A percentile compares a stretch with the other conserved stretches of the same genome.
These are phyloP conservation scores for Tiliqua scincoides DNA, from an alignment of 2,113 vertebrate genomes.

Conservation along the genomic window DNA sequence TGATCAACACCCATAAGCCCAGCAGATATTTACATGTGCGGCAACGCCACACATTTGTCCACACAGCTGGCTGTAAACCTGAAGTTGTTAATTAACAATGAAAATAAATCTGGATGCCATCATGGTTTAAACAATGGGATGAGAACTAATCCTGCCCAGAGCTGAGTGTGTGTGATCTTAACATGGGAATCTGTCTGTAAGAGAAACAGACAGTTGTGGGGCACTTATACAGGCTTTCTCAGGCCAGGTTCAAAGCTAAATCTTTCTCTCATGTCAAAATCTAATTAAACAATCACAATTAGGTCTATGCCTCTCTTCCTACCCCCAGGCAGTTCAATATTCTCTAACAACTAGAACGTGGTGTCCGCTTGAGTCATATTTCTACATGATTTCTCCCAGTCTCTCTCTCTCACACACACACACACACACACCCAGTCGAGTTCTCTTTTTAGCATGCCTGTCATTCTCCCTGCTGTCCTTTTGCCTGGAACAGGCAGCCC, in stretches of 20 bases:
- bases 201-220: background rate
- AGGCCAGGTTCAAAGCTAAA: background rate
- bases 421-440: background rate
- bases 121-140: slow-evolving; percentile 4
- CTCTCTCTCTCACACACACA: background rate
- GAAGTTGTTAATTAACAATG: slow-evolving; percentile 16
- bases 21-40: background rate
- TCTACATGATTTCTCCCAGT: background rate
- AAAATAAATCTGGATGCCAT: slow-evolving; percentile 20
- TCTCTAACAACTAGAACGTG: background rate
- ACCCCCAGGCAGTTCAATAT: background rate
- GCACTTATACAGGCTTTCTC: background rate
- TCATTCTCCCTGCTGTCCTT: background rate
- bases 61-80: background rate
- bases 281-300: slow-evolving; percentile 7
- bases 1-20: background rate
- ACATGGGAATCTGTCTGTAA: background rate
- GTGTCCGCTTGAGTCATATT: background rate
- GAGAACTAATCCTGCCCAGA: background rate
- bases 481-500: too few species aligned
- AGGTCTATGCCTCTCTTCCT: background rate
- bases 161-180: background rate
- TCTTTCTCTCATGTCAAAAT: background rate
- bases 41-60: background rate
- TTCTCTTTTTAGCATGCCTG: background rate